Base-by-base conservation (phyloP, 2,113 vertebrate species). In the Cyprinodon brontotheroides region DNA sequence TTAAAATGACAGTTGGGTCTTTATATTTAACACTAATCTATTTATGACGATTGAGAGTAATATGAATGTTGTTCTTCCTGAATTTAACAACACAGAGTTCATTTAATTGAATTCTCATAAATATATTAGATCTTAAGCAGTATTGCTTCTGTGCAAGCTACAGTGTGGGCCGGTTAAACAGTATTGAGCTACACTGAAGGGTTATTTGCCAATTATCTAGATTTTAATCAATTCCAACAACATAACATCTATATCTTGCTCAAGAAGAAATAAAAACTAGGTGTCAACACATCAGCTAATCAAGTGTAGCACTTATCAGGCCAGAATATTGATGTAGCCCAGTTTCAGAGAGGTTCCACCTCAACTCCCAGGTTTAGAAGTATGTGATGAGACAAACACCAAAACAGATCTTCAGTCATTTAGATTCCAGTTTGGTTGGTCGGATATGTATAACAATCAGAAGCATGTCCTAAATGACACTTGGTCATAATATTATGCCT, bases 101-200 rank as follows among this genome's bases (percentile, higher is more conserved):
- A 50, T 75, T 40, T 65, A 53, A 65, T 4, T 72, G 72, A n/a
- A 64, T 20, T 59, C 59, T 5, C 59, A 47, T 48, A 29, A 47
- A 45, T 48, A 38, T 61, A 72, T 62, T 20, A 62, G 60, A 70
- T 41, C 12, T 22, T 60, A 59, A 70, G 50, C 37, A 70, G 15
- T 70, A n/a, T 60, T 50, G 22, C 50, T 29, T 22, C 53, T 60
- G 50, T n/a, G 15, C 20, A 41, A 3, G 20, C 53, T 15, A 13
- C 38, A 41, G 12, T 10, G 39, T 70, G 15, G 68, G 53, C 9
- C 3, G 8, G 11, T 4, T 38, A n/a, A n/a, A n/a, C 3, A 37
- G 3, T 14, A 22, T 14, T 11, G 3, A 40, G 4, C 11, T 5
- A 13, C 48, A 53, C 50, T 20, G 9, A 60, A 9, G 53, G 59